Evolutionary conservation across 2,797 vertebrate genomes (phyloP), one percentile per base, ranked within the genome.

Genomic region (Hoplostethus atlanticus): DNA sequence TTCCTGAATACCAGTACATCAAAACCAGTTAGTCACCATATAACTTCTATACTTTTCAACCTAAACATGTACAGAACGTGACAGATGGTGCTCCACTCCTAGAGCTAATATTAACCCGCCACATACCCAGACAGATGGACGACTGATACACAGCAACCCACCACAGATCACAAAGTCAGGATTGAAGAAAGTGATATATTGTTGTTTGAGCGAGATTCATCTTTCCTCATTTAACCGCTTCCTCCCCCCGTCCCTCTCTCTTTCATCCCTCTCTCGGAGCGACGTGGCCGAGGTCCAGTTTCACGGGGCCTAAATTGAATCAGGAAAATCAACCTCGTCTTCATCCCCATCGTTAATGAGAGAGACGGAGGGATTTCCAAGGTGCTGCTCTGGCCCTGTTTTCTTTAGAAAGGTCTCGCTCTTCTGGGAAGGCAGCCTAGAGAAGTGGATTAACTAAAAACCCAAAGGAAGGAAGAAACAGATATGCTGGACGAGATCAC

Each of bases 221-320:
- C 64, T 70, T 68, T 64, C 48, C 61, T 68, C 53, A 70, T 68
- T 46, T 70, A 70, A 62, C 30, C 50, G 28, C 46, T n/a, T 5
- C 21, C 31, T 54, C 47, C 52, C 13, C 65, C 21, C 21, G 76
- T 54, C 74, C 81, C 61, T 47, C 72, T 73, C 42, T 46, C 76
- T 77, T 84, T 79, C 69, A 80, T 83, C 61, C 65, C 46, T 55
- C 42, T 76, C 65, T 83, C 0, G 34, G 67, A 85, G 73, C 68
- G 21, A 34, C 13, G 38, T 55, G 71, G 78, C 77, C 48, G 30
- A 81, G 84, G 77, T 92, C 89, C 80, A 68, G 85, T 94, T 94
- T 93, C 92, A 91, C n/a, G 11, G 75, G 21, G 21, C 76, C 88
- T 90, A 93, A 94, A 95, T 94, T 86, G 81, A 94, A 94, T 94